Conservation (phyloP, 2,888 invertebrate genomes). For the Mythimna loreyi region DNA sequence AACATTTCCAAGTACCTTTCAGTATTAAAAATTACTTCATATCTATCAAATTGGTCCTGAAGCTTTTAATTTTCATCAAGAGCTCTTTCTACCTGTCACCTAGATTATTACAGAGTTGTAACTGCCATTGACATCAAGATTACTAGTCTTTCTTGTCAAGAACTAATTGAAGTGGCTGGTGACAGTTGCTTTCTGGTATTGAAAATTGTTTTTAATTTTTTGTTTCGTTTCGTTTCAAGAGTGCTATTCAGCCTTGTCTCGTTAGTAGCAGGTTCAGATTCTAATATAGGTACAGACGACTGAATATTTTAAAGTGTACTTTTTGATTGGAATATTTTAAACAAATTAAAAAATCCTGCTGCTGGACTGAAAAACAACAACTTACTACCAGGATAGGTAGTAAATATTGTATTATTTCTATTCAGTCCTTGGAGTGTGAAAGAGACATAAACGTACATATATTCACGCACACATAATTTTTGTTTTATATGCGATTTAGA, state of each 20-base stretch:
- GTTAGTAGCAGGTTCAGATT: not conserved
- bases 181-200: not conserved
- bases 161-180: slow-evolving; percentile 26
- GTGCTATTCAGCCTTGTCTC: not conserved
- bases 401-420: too few species aligned
- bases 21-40: slow-evolving; percentile 31
- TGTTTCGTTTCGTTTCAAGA: not conserved
- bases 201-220: not conserved
- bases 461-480: too few species aligned
- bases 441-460: too few species aligned
- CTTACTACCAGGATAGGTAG: too few species aligned
- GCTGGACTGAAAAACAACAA: too few species aligned
- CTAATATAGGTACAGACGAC: too few species aligned
- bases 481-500: too few species aligned
- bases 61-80: slow-evolving; percentile 36
- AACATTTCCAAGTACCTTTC: slow-evolving; percentile 32
- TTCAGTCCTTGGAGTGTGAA: too few species aligned
- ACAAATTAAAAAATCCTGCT: too few species aligned
- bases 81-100: slow-evolving; percentile 20
- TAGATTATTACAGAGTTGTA: slow-evolving; percentile 39
- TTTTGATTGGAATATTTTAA: too few species aligned
- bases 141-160: slow-evolving; percentile 18
- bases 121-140: slow-evolving; percentile 26
- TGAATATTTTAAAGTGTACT: too few species aligned
- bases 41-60: slow-evolving; percentile 13